phyloP scores from a whole-genome alignment of 2,797 vertebrate genomes.

The Sciurus vulgaris region DNA sequence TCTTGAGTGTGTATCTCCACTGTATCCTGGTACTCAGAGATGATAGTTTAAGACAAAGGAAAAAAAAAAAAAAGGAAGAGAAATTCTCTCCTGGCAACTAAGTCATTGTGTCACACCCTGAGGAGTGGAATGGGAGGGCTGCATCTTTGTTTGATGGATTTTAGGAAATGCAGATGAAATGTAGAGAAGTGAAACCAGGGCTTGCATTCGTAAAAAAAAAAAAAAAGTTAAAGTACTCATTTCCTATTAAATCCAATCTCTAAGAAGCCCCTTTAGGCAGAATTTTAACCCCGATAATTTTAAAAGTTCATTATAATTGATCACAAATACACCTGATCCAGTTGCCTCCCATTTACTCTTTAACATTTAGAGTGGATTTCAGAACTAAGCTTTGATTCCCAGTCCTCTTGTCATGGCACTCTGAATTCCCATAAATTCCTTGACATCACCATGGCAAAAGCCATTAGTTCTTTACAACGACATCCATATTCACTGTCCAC shows the following conservation, averaged over 20 bases:
- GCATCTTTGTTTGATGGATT: not conserved
- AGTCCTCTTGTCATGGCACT: not conserved
- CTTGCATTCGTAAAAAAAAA: conserved; percentile 36
- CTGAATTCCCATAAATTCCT: not conserved
- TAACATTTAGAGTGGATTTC: not conserved
- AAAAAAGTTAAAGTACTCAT: not conserved
- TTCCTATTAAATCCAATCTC: not conserved
- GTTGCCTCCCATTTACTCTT: not conserved
- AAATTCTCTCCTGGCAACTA: not conserved
- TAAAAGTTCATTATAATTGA: conserved; percentile 39
- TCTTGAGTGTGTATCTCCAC: not conserved
- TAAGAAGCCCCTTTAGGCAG: not conserved
- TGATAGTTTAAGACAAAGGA: conserved; percentile 7
- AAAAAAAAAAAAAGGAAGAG: not conserved
- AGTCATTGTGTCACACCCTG: not conserved
- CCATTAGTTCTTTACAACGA: not conserved
- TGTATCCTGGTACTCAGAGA: conserved; percentile 25
- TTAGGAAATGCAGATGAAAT: not conserved
- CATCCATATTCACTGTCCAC: not conserved
- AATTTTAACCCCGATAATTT: not conserved
- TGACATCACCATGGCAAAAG: not conserved
- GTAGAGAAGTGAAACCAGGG: conserved; percentile 11
- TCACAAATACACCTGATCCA: not conserved
- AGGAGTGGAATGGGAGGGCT: not conserved
- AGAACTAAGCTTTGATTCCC: not conserved